These are phyloP conservation scores for Gymnogyps californianus DNA, from an alignment of 2,113 vertebrate species.

Conservation along the genomic window DNA sequence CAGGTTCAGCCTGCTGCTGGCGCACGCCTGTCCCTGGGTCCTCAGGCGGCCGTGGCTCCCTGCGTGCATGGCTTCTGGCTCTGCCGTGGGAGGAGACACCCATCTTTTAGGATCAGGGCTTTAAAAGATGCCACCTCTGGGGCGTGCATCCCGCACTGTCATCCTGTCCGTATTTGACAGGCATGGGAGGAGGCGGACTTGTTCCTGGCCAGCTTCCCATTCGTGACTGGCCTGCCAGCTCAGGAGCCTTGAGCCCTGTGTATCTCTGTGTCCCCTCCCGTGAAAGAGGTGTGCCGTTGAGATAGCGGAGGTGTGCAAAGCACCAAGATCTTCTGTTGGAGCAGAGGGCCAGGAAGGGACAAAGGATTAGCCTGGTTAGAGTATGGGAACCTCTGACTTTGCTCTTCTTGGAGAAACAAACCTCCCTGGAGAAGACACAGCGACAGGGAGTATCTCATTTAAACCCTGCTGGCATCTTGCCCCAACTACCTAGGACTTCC, in stretches of 20 bases:
- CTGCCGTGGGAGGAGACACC: neutral
- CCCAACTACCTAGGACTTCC: neutral
- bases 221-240: neutral
- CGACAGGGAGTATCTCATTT: neutral
- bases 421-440: neutral
- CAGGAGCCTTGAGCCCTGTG: neutral
- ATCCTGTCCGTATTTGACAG: neutral
- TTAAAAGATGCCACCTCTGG: neutral
- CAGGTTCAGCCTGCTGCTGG: conserved; percentile 69
- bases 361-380: neutral
- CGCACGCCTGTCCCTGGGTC: neutral
- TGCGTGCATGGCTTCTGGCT: neutral
- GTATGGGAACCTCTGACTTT: neutral
- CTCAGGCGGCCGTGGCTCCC: neutral
- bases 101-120: neutral
- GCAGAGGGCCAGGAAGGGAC: neutral
- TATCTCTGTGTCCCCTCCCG: neutral
- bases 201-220: neutral
- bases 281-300: neutral
- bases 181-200: neutral
- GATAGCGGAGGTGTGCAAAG: neutral
- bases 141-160: neutral
- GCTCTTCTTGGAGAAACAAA: neutral
- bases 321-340: neutral
- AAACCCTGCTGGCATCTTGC: neutral